Conservation (phyloP, 92 coral and sea anemone genomes). For the Pocillopora meandrina region DNA sequence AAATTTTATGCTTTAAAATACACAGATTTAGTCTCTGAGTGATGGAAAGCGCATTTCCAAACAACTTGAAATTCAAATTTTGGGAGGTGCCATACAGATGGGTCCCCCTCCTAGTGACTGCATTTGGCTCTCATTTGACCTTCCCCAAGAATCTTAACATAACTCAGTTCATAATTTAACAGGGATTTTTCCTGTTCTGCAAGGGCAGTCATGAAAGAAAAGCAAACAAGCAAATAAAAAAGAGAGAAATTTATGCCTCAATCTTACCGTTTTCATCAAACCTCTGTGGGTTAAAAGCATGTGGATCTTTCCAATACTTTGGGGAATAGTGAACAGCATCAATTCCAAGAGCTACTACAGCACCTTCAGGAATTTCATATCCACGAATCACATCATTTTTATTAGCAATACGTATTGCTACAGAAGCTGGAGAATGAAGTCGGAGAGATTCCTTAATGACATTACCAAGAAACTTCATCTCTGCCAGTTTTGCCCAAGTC, state of each 20-base stretch:
- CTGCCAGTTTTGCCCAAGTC: conserved; percentile 65
- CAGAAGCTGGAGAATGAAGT: conserved; percentile 57
- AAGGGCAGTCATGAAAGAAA: too few relatives aligned
- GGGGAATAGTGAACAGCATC: conserved; percentile 54
- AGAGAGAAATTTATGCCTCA: not conserved
- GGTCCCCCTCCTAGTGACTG: too few relatives aligned
- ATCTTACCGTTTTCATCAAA: conserved; percentile 50
- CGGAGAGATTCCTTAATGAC: conserved; percentile 74
- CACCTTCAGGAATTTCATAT: conserved; percentile 61
- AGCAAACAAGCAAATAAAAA: too few relatives aligned
- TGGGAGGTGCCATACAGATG: too few relatives aligned
- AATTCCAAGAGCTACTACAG: conserved; percentile 48
- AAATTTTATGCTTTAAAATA: too few relatives aligned
- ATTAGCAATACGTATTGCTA: conserved; percentile 25
- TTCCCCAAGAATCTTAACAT: too few relatives aligned
- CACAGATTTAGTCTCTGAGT: too few relatives aligned
- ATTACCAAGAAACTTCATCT: conserved; percentile 65
- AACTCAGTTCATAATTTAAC: too few relatives aligned
- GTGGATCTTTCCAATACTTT: conserved; percentile 73
- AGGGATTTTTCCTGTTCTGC: too few relatives aligned
- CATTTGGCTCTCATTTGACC: too few relatives aligned
- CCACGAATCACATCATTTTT: conserved; percentile 62
- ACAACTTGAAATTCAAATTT: too few relatives aligned
- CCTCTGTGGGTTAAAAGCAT: conserved; percentile 64
- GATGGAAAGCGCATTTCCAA: too few relatives aligned